phyloP scores from a whole-genome alignment of 2,113 vertebrate genomes.

The Dunckerocampus dactyliophorus region DNA sequence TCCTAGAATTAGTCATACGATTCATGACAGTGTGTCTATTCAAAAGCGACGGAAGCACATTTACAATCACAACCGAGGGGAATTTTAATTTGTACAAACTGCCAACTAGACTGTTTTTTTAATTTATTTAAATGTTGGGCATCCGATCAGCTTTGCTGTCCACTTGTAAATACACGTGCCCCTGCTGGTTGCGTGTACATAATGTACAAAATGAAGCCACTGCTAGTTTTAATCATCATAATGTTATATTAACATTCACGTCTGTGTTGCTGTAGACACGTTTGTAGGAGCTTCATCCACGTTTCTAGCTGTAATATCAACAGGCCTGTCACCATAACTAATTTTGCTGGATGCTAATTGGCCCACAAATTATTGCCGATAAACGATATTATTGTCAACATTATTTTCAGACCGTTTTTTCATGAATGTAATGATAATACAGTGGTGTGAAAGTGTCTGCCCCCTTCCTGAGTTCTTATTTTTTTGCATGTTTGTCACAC shows the following conservation, averaged over 20 bases:
- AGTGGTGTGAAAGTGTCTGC: too few species aligned
- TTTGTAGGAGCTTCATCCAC: slow-evolving; percentile 46
- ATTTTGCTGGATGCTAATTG: too few species aligned
- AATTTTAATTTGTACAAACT: slow-evolving; percentile 14
- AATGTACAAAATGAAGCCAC: slow-evolving; percentile 59
- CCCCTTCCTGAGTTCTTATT: too few species aligned
- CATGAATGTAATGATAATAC: too few species aligned
- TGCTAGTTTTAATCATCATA: slow-evolving; percentile 54
- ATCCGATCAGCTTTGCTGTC: slow-evolving; percentile 39
- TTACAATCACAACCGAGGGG: slow-evolving; percentile 3
- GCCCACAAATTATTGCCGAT: too few species aligned
- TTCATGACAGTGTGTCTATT: slow-evolving; percentile 9
- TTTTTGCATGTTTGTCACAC: too few species aligned
- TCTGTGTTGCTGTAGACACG: slow-evolving; percentile 46
- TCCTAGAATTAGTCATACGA: neutral
- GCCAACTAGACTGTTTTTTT: slow-evolving; percentile 2
- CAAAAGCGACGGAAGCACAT: slow-evolving; percentile 26
- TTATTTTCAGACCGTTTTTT: too few species aligned
- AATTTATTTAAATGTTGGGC: slow-evolving; percentile 20
- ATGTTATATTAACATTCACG: slow-evolving; percentile 72
- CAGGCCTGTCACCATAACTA: too few species aligned
- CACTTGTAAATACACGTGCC: slow-evolving; percentile 57
- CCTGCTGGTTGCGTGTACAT: slow-evolving; percentile 61
- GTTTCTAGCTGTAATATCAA: slow-evolving; percentile 22
- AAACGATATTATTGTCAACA: too few species aligned